A percentile compares a stretch with the other conserved stretches of the same genome.
Conservation (phyloP, 2,888 invertebrate species). For the Leucophora obtusa region DNA sequence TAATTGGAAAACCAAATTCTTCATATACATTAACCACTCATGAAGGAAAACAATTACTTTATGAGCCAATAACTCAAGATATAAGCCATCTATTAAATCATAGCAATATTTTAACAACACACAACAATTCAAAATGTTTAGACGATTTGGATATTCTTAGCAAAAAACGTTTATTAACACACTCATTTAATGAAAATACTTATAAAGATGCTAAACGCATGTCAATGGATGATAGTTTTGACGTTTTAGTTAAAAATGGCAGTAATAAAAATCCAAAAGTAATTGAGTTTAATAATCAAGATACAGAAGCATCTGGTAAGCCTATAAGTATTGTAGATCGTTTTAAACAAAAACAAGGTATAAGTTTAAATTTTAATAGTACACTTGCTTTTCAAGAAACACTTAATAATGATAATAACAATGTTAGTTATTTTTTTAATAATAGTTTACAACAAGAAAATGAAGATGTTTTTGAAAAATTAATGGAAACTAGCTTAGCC, state of each 20-base stretch:
- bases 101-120: not conserved
- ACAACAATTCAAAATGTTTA: not conserved
- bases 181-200: conserved; percentile 57
- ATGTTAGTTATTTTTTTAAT: conserved; percentile 80
- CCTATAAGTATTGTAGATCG: conserved; percentile 68
- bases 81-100: conserved; percentile 66
- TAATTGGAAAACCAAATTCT: conserved; percentile 74
- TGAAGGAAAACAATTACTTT: conserved; percentile 70
- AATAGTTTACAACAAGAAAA: conserved; percentile 77
- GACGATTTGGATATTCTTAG: conserved; percentile 70
- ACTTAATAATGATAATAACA: conserved; percentile 53
- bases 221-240: conserved; percentile 74
- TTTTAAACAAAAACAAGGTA: conserved; percentile 68
- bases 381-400: conserved; percentile 9
- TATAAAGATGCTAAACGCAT: conserved; percentile 65
- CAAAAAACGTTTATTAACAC: conserved; percentile 69
- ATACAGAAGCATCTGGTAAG: not conserved
- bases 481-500: conserved; percentile 78
- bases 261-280: conserved; percentile 35
- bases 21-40: conserved; percentile 67
- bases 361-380: conserved; percentile 31
- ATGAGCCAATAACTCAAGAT: conserved; percentile 68
- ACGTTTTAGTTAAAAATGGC: conserved; percentile 68
- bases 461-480: conserved; percentile 83
- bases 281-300: conserved; percentile 4